Percentiles rank a stretch among this genome's conserved stretches.
Conservation (phyloP, 2,113 vertebrate genomes). For the Theristicus caerulescens region DNA sequence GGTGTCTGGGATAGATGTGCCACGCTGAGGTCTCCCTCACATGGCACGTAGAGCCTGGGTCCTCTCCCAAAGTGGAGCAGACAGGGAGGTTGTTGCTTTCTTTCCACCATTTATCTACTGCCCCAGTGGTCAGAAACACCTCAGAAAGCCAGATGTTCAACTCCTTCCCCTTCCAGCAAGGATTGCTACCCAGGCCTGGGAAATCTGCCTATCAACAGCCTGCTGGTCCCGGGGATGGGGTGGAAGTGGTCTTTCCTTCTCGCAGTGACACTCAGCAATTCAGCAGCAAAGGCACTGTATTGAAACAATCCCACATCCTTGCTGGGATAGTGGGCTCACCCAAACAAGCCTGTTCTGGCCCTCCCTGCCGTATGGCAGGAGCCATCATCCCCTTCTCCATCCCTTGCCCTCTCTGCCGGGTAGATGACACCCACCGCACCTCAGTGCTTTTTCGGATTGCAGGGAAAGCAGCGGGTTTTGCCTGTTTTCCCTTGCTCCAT, state of each 20-base stretch:
- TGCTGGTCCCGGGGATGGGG: not conserved
- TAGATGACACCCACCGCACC: not conserved
- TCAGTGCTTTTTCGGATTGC: not conserved
- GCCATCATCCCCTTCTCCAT: not conserved
- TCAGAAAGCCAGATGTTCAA: not conserved
- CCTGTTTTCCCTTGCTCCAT: not conserved
- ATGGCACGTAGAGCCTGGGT: accelerated
- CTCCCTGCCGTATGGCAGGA: accelerated
- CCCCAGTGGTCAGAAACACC: not conserved
- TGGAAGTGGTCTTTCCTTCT: not conserved
- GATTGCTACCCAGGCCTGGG: not conserved
- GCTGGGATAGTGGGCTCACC: not conserved
- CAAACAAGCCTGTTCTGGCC: not conserved
- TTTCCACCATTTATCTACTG: not conserved
- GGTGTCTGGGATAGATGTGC: not conserved
- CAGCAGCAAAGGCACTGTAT: not conserved
- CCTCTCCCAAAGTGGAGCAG: not conserved
- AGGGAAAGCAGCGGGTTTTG: accelerated
- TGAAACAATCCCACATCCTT: not conserved
- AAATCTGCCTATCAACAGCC: not conserved
- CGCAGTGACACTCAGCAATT: not conserved
- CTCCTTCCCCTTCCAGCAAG: not conserved
- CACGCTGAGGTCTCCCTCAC: not conserved
- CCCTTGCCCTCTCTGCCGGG: not conserved
- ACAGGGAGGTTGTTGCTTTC: not conserved